Conservation (phyloP, 2,113 vertebrate species). For the Scomber colias region DNA sequence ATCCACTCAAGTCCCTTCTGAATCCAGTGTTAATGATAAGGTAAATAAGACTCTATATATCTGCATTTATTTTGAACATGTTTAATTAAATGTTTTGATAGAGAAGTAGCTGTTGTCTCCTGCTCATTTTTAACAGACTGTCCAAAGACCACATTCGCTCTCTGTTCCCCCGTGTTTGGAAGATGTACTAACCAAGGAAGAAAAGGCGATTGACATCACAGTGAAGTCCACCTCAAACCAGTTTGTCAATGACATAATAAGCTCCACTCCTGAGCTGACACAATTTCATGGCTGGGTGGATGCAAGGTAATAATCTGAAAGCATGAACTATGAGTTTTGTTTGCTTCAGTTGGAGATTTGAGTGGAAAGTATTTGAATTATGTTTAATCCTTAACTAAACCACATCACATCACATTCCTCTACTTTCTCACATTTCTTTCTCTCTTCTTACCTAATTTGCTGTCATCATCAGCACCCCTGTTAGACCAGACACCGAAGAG, state of each 20-base stretch:
- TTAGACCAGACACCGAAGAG: constrained; percentile 34
- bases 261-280: constrained; percentile 85
- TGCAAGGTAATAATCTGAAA: constrained; percentile 71
- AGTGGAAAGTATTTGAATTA: background rate
- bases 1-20: constrained; percentile 39
- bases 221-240: constrained; percentile 47
- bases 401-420: background rate
- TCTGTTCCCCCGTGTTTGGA: constrained; percentile 59
- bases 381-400: background rate
- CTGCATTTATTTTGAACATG: background rate
- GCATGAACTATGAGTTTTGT: background rate
- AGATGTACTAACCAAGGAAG: constrained; percentile 42
- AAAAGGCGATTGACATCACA: constrained; percentile 28
- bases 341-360: constrained; percentile 9
- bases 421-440: background rate
- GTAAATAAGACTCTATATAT: constrained; percentile 53
- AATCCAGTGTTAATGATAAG: constrained; percentile 58
- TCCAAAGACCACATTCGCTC: constrained; percentile 61
- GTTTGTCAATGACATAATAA: constrained; percentile 82
- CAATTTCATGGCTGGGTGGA: constrained; percentile 64
- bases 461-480: constrained; percentile 60
- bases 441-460: background rate
- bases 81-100: background rate
- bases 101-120: background rate
- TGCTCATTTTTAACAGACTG: constrained; percentile 41